phyloP scores from a whole-genome alignment of 2,113 vertebrate genomes.

The Rhynchomys soricoides region DNA sequence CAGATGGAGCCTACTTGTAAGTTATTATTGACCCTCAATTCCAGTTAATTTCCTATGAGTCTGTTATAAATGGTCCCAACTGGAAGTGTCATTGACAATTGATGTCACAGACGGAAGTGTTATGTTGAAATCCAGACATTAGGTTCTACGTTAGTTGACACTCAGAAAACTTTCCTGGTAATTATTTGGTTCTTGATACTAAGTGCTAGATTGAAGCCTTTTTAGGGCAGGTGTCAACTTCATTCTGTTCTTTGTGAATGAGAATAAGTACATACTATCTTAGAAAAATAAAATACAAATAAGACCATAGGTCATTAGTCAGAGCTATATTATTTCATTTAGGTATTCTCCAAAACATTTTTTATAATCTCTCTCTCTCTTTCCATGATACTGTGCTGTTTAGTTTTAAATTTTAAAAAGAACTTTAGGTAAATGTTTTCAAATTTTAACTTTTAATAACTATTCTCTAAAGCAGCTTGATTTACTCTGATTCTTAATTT shows the following conservation, averaged over 20 bases:
- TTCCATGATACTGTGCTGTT: not conserved
- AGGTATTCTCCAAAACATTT: not conserved
- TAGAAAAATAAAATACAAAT: not conserved
- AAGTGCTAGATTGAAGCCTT: not conserved
- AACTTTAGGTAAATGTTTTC: not conserved
- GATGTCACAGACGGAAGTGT: not conserved
- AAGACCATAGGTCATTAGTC: not conserved
- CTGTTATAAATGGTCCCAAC: not conserved
- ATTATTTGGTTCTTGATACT: not conserved
- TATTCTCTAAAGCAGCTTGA: not conserved
- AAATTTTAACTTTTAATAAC: constrained; percentile 1
- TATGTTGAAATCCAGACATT: not conserved
- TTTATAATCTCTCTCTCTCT: not conserved
- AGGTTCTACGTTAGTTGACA: not conserved
- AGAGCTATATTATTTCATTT: not conserved
- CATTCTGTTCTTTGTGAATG: not conserved
- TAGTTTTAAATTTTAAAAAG: not conserved
- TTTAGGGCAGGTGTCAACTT: not conserved
- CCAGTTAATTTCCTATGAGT: not conserved
- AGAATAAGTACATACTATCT: not conserved
- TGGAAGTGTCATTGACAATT: not conserved
- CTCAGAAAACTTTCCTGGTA: not conserved
- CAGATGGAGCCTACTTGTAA: not conserved
- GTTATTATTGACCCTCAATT: not conserved
- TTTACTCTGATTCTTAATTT: constrained; percentile 11